Percentiles rank a stretch among this genome's conserved stretches.
Conservation (phyloP, 2,113 vertebrate species). For the Sula dactylatra region DNA sequence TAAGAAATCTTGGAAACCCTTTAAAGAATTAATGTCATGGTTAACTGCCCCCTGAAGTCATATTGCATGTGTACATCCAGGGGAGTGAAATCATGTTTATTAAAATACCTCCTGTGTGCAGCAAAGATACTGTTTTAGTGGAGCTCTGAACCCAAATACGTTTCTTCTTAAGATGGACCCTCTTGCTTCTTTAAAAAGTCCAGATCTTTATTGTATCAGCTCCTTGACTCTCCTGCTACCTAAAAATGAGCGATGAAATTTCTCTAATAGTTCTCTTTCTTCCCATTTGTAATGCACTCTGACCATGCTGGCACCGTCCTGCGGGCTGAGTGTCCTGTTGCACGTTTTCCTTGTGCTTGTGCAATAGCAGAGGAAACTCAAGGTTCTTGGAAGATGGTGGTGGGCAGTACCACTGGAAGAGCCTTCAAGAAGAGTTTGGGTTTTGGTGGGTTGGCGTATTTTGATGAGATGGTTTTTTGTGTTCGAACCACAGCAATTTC, state of each 20-base stretch:
- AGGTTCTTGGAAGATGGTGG: background rate
- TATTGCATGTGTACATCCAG: background rate
- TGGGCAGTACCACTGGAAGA: too few species aligned
- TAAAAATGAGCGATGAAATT: too few species aligned
- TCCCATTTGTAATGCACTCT: background rate
- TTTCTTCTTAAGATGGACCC: background rate
- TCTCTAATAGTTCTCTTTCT: background rate
- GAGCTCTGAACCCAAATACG: background rate
- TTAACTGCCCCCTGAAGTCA: background rate
- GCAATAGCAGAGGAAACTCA: too few species aligned
- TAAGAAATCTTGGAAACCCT: background rate
- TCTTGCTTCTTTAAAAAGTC: too few species aligned
- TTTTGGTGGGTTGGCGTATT: fast-evolving
- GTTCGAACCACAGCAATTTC: background rate
- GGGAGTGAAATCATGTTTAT: background rate
- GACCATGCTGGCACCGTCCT: too few species aligned
- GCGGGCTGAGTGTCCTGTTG: background rate
- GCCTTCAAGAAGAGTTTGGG: background rate
- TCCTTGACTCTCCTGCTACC: background rate
- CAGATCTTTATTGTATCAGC: background rate
- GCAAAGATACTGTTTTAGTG: background rate
- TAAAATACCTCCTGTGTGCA: background rate
- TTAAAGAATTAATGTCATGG: fast-evolving
- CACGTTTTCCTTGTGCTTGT: background rate
- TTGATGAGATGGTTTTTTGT: fast-evolving